phyloP scores from a whole-genome alignment of 2,888 invertebrate genomes.

The Drosophila meridionalis region DNA sequence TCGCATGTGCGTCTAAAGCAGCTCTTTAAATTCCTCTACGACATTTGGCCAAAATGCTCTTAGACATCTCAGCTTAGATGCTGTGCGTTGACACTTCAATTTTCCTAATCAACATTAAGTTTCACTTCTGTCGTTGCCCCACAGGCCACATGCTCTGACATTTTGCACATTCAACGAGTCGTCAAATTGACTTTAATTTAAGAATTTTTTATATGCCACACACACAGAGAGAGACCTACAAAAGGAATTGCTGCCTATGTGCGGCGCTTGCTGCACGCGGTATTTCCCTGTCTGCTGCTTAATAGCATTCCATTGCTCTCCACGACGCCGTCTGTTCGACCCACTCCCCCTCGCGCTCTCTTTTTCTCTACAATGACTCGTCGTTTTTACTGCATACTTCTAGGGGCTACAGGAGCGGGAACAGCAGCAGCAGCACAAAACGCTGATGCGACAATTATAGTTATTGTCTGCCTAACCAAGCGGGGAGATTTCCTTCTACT shows the following conservation, averaged over 20 bases:
- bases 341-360: neutral
- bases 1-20: neutral
- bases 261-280: conserved; percentile 35
- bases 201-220: conserved; percentile 62
- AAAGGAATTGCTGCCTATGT: conserved; percentile 54
- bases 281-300: conserved; percentile 47
- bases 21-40: neutral
- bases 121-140: conserved; percentile 43
- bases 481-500: conserved; percentile 29
- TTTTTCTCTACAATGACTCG: conserved; percentile 45
- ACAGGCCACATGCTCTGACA: conserved; percentile 20
- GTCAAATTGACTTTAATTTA: conserved; percentile 73
- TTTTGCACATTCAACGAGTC: conserved; percentile 48
- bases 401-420: conserved; percentile 24
- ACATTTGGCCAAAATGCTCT: neutral
- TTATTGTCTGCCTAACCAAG: conserved; percentile 73
- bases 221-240: conserved; percentile 9
- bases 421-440: conserved; percentile 50
- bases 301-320: conserved; percentile 51
- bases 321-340: neutral
- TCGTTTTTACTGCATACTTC: conserved; percentile 67
- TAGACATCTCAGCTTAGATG: neutral
- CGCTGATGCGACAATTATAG: conserved; percentile 79
- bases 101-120: conserved; percentile 68
- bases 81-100: conserved; percentile 59